These are phyloP conservation scores for Brienomyrus brachyistius DNA, from an alignment of 2,113 vertebrate genomes.

Conservation along the genomic window DNA sequence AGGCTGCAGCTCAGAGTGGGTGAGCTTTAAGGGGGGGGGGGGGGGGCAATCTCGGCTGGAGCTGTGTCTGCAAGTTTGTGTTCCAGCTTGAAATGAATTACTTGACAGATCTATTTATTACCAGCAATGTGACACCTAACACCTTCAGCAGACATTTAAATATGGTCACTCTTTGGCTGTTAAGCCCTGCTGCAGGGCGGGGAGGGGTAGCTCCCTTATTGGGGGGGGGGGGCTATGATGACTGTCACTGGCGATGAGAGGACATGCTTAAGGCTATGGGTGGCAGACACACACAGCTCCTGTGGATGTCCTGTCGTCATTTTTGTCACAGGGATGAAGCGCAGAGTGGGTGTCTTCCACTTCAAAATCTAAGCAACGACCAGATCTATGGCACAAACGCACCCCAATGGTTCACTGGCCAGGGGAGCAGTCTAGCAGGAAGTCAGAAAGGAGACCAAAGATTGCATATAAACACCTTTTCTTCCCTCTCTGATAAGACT, in stretches of 20 bases:
- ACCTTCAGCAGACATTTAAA: slow-evolving; percentile 32
- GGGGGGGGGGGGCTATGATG: neutral
- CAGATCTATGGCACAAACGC: neutral
- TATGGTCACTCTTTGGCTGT: slow-evolving; percentile 27
- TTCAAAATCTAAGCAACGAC: neutral
- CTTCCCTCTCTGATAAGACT: neutral
- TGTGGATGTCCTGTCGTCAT: neutral
- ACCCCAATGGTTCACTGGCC: neutral
- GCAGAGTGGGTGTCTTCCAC: neutral
- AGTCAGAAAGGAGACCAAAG: neutral
- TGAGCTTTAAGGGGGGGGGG: neutral
- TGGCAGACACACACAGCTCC: neutral
- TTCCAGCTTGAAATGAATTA: slow-evolving; percentile 35
- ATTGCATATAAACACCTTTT: neutral
- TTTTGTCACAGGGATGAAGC: neutral
- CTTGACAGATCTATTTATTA: slow-evolving; percentile 34
- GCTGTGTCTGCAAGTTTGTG: slow-evolving; percentile 27
- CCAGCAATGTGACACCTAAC: slow-evolving; percentile 22
- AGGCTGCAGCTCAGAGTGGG: neutral
- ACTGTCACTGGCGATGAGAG: neutral
- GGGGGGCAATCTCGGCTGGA: too few species aligned
- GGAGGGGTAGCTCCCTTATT: slow-evolving; percentile 17
- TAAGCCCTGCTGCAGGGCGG: slow-evolving; percentile 19
- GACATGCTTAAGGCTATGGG: neutral
- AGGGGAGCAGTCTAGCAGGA: neutral